Conservation (phyloP, 2,888 invertebrate species). For the Mesorhabditis spiculigera region DNA sequence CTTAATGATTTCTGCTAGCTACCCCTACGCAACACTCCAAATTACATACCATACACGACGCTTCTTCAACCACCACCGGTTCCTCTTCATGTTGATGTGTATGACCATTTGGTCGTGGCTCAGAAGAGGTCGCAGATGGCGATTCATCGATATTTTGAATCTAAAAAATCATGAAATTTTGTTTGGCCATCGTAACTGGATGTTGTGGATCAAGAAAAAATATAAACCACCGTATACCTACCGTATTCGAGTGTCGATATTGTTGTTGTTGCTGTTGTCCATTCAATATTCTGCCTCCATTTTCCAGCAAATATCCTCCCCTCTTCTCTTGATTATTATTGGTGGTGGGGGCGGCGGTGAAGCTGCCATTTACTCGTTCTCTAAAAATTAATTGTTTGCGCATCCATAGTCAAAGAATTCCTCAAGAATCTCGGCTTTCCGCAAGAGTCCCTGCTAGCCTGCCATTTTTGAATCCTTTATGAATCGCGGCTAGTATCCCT, state of each 20-base stretch:
- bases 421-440: no score
- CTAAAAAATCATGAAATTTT: neutral
- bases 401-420: no score
- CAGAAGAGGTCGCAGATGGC: neutral
- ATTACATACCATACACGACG: conserved; percentile 20
- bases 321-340: conserved; percentile 6
- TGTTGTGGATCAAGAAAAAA: no score
- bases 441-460: no score
- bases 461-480: no score
- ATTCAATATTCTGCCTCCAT: neutral
- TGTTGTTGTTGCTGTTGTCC: neutral
- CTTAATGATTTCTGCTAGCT: no score
- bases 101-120: neutral
- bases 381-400: neutral
- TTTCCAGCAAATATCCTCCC: neutral
- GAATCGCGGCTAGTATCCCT: no score
- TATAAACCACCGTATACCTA: no score
- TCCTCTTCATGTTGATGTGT: conserved; percentile 18
- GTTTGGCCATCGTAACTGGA: no score
- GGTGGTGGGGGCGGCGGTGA: neutral
- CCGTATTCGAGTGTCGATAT: no score
- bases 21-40: no score
- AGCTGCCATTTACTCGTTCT: neutral
- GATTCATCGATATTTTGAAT: neutral
- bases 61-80: conserved; percentile 37